Evolutionary conservation across 2,888 invertebrate genomes (phyloP).

Genomic region (Spisula solida): DNA sequence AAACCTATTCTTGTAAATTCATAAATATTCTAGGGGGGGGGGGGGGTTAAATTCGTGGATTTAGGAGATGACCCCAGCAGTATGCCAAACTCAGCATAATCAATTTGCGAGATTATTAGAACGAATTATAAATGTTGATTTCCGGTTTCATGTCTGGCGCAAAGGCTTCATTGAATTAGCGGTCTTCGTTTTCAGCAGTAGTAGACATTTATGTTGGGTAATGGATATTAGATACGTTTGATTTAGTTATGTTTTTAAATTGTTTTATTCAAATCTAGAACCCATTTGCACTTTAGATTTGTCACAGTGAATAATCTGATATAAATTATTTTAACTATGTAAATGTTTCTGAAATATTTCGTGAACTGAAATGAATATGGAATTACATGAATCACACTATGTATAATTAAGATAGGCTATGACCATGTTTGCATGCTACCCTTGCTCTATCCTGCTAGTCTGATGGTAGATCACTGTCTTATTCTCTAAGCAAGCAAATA

Average conservation of each 20-base stretch:
- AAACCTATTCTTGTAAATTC: background rate
- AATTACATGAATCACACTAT: background rate
- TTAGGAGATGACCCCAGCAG: no score
- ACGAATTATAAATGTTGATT: no score
- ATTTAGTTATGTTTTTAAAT: background rate
- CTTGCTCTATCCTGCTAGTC: slow-evolving; percentile 21
- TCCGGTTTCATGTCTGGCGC: no score
- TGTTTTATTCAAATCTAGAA: background rate
- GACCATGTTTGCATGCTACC: slow-evolving; percentile 32
- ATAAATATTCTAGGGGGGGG: no score
- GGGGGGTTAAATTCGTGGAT: no score
- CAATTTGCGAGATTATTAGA: no score
- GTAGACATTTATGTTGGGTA: background rate
- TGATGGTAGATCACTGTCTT: slow-evolving; percentile 12
- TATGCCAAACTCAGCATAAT: no score
- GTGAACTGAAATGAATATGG: no score
- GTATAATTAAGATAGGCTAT: slow-evolving; percentile 5
- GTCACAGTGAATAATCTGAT: background rate
- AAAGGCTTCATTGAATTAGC: no score
- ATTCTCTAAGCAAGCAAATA: slow-evolving; percentile 30
- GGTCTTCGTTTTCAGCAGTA: background rate
- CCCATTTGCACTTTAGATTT: background rate
- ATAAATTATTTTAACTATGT: background rate
- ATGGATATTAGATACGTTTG: background rate
- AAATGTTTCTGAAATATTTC: background rate